A percentile compares a stretch with the other conserved stretches of the same genome.
phyloP scores from a whole-genome alignment of 2,888 invertebrate species.

The Parasteatoda lunata region DNA sequence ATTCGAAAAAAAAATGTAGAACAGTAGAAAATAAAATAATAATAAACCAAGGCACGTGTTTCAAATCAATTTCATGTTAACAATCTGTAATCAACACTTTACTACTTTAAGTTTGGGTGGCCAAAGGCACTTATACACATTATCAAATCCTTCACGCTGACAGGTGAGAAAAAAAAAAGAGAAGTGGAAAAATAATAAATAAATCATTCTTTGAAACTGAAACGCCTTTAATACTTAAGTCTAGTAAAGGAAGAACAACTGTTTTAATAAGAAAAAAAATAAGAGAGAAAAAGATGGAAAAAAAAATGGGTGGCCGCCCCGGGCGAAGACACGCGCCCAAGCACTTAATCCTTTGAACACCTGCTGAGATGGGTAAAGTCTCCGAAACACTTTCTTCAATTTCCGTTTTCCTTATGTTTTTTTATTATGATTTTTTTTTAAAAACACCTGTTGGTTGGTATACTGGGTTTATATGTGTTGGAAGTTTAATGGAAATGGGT shows the following conservation, averaged over 20 bases:
- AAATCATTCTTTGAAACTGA: constrained; percentile 41
- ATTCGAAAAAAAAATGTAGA: not conserved
- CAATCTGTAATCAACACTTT: not conserved
- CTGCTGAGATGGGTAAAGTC: constrained; percentile 9
- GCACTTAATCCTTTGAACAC: constrained; percentile 50
- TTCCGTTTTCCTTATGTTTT: no score
- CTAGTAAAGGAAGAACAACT: not conserved
- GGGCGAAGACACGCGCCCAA: constrained; percentile 28
- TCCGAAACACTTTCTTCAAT: no score
- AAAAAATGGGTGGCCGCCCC: constrained; percentile 21
- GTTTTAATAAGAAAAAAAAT: constrained; percentile 9
- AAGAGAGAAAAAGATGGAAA: constrained; percentile 11
- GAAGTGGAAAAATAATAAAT: constrained; percentile 22
- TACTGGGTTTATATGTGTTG: no score
- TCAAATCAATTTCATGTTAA: constrained; percentile 16
- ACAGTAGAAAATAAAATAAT: constrained; percentile 8
- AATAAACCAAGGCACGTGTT: not conserved
- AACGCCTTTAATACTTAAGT: constrained; percentile 26
- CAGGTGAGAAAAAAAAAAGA: constrained; percentile 5
- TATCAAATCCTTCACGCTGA: constrained; percentile 13
- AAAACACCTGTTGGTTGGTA: no score
- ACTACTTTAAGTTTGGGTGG: not conserved
- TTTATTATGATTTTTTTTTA: no score
- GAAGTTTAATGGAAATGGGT: no score
- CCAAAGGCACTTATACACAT: constrained; percentile 1